Conservation (phyloP, 2,113 vertebrate genomes). For the Brevimyrus niger region DNA sequence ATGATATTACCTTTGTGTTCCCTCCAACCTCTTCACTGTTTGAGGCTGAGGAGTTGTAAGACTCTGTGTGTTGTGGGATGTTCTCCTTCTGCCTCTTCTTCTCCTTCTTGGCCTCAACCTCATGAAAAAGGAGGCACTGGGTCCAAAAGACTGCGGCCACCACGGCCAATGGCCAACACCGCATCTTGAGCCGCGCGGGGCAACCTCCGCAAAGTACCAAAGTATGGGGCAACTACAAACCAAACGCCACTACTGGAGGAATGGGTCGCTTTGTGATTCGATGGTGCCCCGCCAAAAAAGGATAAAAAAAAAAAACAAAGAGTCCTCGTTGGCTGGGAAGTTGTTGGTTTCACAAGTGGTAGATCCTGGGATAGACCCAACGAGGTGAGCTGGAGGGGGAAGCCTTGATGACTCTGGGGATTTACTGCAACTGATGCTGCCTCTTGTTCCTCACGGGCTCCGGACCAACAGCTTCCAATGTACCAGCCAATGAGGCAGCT, state of each 20-base stretch:
- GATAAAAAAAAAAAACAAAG: background rate
- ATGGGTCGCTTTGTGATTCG: background rate
- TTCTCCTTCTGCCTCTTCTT: slow-evolving; percentile 66
- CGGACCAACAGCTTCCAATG: slow-evolving; percentile 38
- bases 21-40: slow-evolving; percentile 70
- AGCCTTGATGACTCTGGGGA: slow-evolving; percentile 10
- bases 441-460: slow-evolving; percentile 36
- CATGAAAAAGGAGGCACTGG: slow-evolving; percentile 59
- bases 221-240: background rate
- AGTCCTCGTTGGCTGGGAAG: background rate
- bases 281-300: background rate
- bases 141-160: slow-evolving; percentile 68
- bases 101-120: slow-evolving; percentile 65
- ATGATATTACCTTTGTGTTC: slow-evolving; percentile 63
- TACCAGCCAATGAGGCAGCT: slow-evolving; percentile 45
- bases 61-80: slow-evolving; percentile 61
- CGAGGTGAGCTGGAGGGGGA: background rate
- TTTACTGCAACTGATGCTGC: slow-evolving; percentile 39
- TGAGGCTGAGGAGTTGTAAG: slow-evolving; percentile 67
- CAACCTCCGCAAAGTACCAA: background rate
- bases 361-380: background rate
- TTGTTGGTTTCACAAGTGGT: background rate
- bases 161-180: slow-evolving; percentile 63
- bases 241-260: background rate
- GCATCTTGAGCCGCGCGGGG: slow-evolving; percentile 54